Conservation (phyloP, 2,888 invertebrate species). For the Ecliptopera silaceata region DNA sequence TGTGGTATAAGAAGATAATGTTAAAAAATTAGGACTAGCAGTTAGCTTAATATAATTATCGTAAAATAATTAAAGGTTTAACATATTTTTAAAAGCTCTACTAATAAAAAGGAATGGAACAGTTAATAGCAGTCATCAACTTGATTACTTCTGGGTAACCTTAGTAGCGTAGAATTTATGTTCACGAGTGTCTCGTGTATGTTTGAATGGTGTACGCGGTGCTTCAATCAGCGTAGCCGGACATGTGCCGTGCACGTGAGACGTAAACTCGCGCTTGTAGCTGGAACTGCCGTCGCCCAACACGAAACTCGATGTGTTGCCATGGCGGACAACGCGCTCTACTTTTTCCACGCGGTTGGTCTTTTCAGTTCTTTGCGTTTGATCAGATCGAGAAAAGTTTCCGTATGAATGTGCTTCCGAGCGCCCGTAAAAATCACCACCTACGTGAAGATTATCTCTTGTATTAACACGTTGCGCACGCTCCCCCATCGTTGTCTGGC, state of each 20-base stretch:
- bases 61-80: constrained; percentile 33
- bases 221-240: constrained; percentile 90
- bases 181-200: constrained; percentile 91
- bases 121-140: constrained; percentile 35
- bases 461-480: constrained; percentile 84
- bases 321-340: constrained; percentile 83
- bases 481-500: constrained; percentile 82
- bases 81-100: constrained; percentile 30
- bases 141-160: constrained; percentile 67
- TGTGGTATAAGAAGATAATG: constrained; percentile 50
- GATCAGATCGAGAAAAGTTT: constrained; percentile 82
- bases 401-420: constrained; percentile 88
- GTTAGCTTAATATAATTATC: constrained; percentile 54
- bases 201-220: constrained; percentile 90
- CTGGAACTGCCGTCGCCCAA: constrained; percentile 87
- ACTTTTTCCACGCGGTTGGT: constrained; percentile 81
- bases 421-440: constrained; percentile 88
- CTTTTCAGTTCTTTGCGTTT: constrained; percentile 66
- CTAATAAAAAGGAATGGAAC: constrained; percentile 31
- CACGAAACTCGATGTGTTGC: constrained; percentile 89
- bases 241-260: constrained; percentile 89
- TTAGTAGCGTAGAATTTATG: constrained; percentile 92
- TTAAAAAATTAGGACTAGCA: constrained; percentile 67
- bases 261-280: constrained; percentile 90
- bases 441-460: constrained; percentile 87